Conservation (phyloP, 2,888 invertebrate species). For the Ceraclea dissimilis region DNA sequence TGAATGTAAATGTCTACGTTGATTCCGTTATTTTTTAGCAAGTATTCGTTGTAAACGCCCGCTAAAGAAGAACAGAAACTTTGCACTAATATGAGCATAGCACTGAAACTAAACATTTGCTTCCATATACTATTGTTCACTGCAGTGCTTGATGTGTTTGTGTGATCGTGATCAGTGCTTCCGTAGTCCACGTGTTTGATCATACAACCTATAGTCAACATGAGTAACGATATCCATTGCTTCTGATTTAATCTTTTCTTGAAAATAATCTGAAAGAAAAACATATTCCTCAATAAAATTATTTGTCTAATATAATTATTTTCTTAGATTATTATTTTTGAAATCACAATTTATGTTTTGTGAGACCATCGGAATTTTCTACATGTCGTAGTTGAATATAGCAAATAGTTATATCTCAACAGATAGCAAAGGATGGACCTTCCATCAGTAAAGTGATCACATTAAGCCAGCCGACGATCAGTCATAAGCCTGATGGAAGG, state of each 20-base stretch:
- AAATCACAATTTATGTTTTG: too few relatives aligned
- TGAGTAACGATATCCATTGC: slow-evolving; percentile 85
- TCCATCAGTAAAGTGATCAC: too few relatives aligned
- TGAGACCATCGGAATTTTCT: too few relatives aligned
- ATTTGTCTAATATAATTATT: neutral
- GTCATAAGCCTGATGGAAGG: too few relatives aligned
- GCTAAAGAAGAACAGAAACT: slow-evolving; percentile 89
- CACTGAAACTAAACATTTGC: slow-evolving; percentile 49
- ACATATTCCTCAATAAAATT: neutral
- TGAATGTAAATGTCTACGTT: slow-evolving; percentile 86
- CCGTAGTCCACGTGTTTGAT: slow-evolving; percentile 50
- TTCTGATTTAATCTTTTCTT: slow-evolving; percentile 68
- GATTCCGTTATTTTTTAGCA: slow-evolving; percentile 78
- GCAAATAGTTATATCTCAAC: too few relatives aligned
- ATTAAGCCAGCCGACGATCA: too few relatives aligned
- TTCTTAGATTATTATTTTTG: neutral
- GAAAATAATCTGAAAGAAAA: slow-evolving; percentile 67
- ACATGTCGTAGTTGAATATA: too few relatives aligned
- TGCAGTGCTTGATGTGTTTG: neutral
- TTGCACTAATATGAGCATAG: slow-evolving; percentile 63
- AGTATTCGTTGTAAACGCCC: slow-evolving; percentile 92
- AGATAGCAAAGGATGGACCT: too few relatives aligned
- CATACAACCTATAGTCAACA: slow-evolving; percentile 85
- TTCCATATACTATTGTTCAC: slow-evolving; percentile 6
- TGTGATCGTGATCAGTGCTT: neutral